Conservation (phyloP, 2,113 vertebrate genomes). For the Isichthys henryi region DNA sequence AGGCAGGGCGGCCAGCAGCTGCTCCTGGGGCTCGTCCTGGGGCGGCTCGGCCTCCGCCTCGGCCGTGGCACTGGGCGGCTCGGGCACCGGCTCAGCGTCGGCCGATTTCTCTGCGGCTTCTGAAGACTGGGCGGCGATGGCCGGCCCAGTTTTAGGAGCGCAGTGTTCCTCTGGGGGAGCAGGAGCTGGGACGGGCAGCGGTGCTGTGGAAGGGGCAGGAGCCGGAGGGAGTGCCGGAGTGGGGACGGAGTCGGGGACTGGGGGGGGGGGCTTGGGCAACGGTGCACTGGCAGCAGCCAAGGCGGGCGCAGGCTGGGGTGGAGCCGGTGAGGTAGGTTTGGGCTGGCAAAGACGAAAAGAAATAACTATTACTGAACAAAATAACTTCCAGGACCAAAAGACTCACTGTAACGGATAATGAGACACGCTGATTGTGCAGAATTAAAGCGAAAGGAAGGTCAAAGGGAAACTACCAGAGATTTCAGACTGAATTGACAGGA, state of each 20-base stretch:
- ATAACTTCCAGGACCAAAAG: background rate
- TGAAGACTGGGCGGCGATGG: background rate
- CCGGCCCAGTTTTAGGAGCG: background rate
- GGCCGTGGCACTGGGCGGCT: background rate
- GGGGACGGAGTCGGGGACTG: conserved; percentile 23
- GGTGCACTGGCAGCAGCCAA: background rate
- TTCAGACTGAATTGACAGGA: background rate
- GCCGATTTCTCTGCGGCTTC: conserved; percentile 14
- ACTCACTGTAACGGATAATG: background rate
- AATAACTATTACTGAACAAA: background rate
- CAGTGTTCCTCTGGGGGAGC: conserved; percentile 8
- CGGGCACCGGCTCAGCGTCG: background rate
- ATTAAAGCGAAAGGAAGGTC: background rate
- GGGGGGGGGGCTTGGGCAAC: conserved; percentile 12
- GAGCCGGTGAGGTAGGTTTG: conserved; percentile 42
- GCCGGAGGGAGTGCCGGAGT: background rate
- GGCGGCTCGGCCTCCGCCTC: conserved; percentile 25
- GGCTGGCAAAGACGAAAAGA: conserved; percentile 32
- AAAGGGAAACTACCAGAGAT: background rate
- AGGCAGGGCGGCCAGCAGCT: conserved; percentile 27
- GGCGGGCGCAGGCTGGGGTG: conserved; percentile 8
- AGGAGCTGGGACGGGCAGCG: conserved; percentile 8
- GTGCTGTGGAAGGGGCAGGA: conserved; percentile 8
- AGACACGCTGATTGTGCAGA: background rate
- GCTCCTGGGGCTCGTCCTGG: conserved; percentile 39